These are phyloP conservation scores for Calliopum simillimum DNA, from an alignment of 2,888 invertebrate species.

Conservation along the genomic window DNA sequence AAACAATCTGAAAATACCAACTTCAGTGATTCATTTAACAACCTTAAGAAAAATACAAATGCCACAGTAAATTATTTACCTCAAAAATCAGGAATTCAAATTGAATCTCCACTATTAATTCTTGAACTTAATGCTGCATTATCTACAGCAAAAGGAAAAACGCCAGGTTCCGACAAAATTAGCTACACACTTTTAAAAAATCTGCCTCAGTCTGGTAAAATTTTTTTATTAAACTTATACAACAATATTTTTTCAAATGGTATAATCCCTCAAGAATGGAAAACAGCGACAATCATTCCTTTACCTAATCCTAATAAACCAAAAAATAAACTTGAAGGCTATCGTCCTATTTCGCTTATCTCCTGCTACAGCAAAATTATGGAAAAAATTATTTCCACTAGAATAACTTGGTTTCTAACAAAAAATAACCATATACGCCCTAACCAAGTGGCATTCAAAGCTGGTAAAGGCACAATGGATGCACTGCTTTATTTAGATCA, in stretches of 20 bases:
- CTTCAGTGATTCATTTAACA: no score
- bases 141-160: no score
- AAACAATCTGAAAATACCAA: no score
- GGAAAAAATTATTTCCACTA: conserved; percentile 19
- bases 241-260: conserved; percentile 35
- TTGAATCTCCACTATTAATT: no score
- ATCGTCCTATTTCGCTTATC: background rate
- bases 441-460: background rate
- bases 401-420: conserved; percentile 18
- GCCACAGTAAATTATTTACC: no score
- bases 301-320: conserved; percentile 38
- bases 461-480: conserved; percentile 22
- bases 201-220: no score
- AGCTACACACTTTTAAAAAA: no score
- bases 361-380: background rate
- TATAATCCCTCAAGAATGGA: conserved; percentile 42
- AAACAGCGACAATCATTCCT: conserved; percentile 36
- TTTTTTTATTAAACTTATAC: background rate
- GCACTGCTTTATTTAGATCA: background rate
- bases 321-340: conserved; percentile 36
- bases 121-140: no score
- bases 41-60: no score
- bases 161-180: no score
- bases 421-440: conserved; percentile 29
- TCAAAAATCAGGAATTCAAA: no score